Conservation (phyloP, 2,797 vertebrate species). For the Cyclura pinguis region DNA sequence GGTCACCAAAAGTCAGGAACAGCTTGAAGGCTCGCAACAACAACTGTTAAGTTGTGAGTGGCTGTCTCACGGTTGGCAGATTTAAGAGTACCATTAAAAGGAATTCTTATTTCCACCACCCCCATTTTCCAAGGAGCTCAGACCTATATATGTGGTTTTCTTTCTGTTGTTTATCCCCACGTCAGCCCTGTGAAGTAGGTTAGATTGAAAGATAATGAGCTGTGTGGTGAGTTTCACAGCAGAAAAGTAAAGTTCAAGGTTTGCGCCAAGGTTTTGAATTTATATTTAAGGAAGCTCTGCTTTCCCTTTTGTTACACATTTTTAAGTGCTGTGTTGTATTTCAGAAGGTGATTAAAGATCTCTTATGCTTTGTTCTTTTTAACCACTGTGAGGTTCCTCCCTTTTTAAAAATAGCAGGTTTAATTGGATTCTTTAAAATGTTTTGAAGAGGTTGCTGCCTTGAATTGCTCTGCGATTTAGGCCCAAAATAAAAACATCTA, state of each 20-base stretch:
- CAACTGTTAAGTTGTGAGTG: neutral
- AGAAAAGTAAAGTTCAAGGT: no score
- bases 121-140: neutral
- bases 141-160: neutral
- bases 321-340: neutral
- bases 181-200: no score
- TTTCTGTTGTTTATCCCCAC: neutral
- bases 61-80: neutral
- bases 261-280: no score
- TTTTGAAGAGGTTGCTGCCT: neutral
- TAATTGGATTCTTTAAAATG: neutral
- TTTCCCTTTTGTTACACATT: neutral
- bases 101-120: no score
- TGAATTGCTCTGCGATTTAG: neutral
- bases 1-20: no score
- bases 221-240: no score
- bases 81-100: neutral
- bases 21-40: no score
- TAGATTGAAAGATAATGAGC: no score
- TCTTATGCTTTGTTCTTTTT: neutral
- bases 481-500: neutral
- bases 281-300: no score
- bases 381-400: neutral
- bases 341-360: neutral
- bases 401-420: neutral